Evolutionary conservation across 2,113 vertebrate genomes (phyloP).

Genomic region (Callipepla californica): DNA sequence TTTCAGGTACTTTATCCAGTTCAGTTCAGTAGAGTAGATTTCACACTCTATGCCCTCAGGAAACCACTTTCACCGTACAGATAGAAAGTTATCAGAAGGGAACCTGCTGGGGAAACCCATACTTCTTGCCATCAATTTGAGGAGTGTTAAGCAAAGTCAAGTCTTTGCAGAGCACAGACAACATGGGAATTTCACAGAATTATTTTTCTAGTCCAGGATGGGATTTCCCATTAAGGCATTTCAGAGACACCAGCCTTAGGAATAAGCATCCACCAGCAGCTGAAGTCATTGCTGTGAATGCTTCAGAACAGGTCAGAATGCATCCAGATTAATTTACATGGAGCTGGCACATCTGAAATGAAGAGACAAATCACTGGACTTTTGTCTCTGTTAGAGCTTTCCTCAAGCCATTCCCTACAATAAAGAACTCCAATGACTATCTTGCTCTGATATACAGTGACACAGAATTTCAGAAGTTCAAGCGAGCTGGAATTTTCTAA

Average conservation of each 20-base stretch:
- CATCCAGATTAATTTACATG: not conserved
- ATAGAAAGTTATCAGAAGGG: not conserved
- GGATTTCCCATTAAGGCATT: not conserved
- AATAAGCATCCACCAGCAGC: not conserved
- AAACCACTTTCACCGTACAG: not conserved
- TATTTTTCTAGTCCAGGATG: not conserved
- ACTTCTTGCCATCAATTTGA: not conserved
- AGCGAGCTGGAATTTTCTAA: not conserved
- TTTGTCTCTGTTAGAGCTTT: not conserved
- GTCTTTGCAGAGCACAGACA: not conserved
- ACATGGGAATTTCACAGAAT: not conserved
- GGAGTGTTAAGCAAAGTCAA: not conserved
- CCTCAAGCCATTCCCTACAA: not conserved
- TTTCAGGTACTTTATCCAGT: not conserved
- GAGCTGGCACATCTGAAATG: not conserved
- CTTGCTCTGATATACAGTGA: not conserved
- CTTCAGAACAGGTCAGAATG: not conserved
- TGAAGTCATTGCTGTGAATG: not conserved
- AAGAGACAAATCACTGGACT: not conserved
- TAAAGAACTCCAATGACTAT: not conserved
- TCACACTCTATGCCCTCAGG: not conserved
- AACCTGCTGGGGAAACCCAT: not conserved
- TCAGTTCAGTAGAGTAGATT: not conserved
- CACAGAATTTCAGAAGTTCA: not conserved
- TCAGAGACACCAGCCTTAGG: not conserved